These are phyloP conservation scores for Clivina fossor DNA, from an alignment of 2,888 invertebrate species.

Conservation along the genomic window DNA sequence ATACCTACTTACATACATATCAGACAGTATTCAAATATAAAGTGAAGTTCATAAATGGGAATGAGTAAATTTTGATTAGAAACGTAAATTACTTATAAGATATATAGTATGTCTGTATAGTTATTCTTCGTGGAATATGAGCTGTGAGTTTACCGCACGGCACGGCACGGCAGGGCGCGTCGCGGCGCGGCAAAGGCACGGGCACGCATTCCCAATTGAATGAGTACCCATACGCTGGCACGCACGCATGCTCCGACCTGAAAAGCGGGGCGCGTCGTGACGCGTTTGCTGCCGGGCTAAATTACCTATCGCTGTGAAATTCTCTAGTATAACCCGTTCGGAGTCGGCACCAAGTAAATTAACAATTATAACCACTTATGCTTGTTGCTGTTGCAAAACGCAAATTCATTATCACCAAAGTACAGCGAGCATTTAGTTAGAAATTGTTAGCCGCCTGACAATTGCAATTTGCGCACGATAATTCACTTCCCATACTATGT, in stretches of 20 bases:
- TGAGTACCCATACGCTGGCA: constrained; percentile 4
- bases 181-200: constrained; percentile 7
- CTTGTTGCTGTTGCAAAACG: constrained; percentile 29
- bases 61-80: no score
- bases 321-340: constrained; percentile 20
- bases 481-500: constrained; percentile 20
- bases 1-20: no score
- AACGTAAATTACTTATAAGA: no score
- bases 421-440: constrained; percentile 21
- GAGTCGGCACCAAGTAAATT: constrained; percentile 24
- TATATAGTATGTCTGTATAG: no score
- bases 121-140: no score
- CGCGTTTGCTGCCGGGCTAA: constrained; percentile 24
- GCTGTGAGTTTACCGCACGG: no score
- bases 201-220: not conserved
- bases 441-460: constrained; percentile 27
- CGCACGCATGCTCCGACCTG: constrained; percentile 16
- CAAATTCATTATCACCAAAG: constrained; percentile 28
- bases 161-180: constrained; percentile 2
- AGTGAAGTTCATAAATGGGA: no score
- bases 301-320: constrained; percentile 28
- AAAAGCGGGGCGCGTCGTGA: no score
- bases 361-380: constrained; percentile 31
- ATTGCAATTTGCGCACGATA: constrained; percentile 28
- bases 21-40: no score